phyloP scores from a whole-genome alignment of 2,113 vertebrate species.

The Gambusia holbrooki region DNA sequence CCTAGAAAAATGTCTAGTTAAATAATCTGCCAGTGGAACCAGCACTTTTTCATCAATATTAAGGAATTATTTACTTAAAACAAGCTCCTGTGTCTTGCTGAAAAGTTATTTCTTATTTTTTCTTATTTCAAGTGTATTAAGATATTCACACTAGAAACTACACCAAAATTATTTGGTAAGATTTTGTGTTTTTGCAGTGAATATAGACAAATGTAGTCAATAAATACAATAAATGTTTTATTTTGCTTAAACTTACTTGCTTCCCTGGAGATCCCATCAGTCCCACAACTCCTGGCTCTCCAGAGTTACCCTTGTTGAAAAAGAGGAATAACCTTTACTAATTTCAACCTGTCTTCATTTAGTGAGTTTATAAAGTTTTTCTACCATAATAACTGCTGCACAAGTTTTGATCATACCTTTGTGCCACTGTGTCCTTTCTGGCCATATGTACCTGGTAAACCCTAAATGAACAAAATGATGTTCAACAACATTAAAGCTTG shows the following conservation, averaged over 20 bases:
- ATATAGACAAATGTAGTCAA: no score
- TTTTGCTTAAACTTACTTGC: conserved; percentile 78
- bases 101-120: no score
- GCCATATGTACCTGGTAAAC: conserved; percentile 89
- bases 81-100: no score
- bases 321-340: background rate
- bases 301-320: conserved; percentile 82
- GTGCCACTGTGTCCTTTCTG: conserved; percentile 85
- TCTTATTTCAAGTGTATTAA: no score
- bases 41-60: no score
- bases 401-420: conserved; percentile 79
- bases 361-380: background rate
- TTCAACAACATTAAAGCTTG: conserved; percentile 6
- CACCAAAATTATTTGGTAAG: no score
- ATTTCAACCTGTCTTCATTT: background rate
- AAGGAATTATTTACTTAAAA: no score
- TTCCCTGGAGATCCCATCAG: conserved; percentile 92
- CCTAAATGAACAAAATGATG: conserved; percentile 65
- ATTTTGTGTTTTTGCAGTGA: no score
- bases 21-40: no score
- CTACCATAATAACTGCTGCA: background rate
- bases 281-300: conserved; percentile 86
- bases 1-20: no score
- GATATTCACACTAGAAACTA: no score
- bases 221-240: background rate